Evolutionary conservation across 2,797 vertebrate genomes (phyloP).

Genomic region (Tympanoctomys barrerae): DNA sequence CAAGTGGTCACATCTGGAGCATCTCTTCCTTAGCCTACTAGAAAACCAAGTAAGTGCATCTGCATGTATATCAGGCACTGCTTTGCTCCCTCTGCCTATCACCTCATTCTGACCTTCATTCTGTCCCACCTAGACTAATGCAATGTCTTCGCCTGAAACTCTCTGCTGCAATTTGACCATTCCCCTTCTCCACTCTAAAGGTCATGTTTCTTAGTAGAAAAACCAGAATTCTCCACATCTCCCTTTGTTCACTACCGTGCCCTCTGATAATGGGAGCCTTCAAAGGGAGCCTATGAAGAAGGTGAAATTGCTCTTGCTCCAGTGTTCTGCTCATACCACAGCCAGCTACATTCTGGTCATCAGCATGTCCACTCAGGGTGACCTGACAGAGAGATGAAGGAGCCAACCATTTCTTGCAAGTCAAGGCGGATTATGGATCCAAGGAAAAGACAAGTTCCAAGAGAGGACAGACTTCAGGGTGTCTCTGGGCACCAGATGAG

Average conservation of each 20-base stretch:
- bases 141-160: not conserved
- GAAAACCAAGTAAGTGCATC: not conserved
- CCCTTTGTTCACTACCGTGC: not conserved
- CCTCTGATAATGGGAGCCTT: not conserved
- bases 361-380: fast-evolving
- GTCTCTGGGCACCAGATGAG: not conserved
- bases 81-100: not conserved
- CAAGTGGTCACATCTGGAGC: not conserved
- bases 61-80: not conserved
- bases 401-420: not conserved
- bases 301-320: not conserved
- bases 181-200: not conserved
- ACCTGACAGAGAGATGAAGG: not conserved
- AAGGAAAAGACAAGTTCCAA: not conserved
- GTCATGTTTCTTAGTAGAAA: no score
- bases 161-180: not conserved
- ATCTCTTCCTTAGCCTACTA: not conserved
- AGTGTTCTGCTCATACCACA: not conserved
- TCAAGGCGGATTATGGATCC: not conserved
- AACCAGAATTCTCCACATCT: not conserved
- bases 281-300: not conserved
- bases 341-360: not conserved
- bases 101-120: not conserved
- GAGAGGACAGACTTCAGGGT: not conserved
- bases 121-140: not conserved